phyloP scores from a whole-genome alignment of 1,140 invertebrate species.

The Holcopasites calliopsidis region DNA sequence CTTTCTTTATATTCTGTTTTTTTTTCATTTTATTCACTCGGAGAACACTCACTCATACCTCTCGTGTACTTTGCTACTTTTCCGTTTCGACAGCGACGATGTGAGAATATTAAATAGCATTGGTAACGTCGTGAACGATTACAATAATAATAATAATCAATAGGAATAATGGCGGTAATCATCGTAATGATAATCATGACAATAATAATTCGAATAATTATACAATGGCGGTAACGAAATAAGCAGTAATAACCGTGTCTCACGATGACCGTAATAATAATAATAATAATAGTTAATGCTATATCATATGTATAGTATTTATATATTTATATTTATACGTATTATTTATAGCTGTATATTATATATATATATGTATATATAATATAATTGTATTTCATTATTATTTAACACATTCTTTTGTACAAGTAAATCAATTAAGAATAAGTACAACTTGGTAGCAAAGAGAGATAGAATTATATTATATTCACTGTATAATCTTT shows the following conservation, averaged over 20 bases:
- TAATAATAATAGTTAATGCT: constrained; percentile 37
- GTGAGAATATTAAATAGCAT: constrained; percentile 25
- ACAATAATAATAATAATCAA: constrained; percentile 17
- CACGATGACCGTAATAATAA: constrained; percentile 20
- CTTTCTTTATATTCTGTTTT: constrained; percentile 4
- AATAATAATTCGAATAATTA: constrained; percentile 14
- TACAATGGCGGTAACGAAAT: constrained; percentile 27
- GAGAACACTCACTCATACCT: neutral
- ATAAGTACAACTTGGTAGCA: constrained; percentile 81
- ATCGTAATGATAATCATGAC: neutral
- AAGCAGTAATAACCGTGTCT: constrained; percentile 39
- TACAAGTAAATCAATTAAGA: constrained; percentile 81
- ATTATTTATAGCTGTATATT: constrained; percentile 46
- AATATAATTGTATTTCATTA: constrained; percentile 74
- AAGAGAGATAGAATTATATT: constrained; percentile 80
- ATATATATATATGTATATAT: constrained; percentile 55
- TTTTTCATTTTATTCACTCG: neutral
- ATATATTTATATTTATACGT: constrained; percentile 47
- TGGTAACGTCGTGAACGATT: constrained; percentile 9
- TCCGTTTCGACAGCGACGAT: constrained; percentile 30
- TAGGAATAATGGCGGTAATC: neutral
- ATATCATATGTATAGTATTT: constrained; percentile 38
- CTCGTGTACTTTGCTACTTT: neutral
- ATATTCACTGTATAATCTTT: constrained; percentile 78
- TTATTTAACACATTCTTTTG: constrained; percentile 80